These are phyloP conservation scores for Harpalus rubripes DNA, from an alignment of 2,888 invertebrate species.

Conservation along the genomic window DNA sequence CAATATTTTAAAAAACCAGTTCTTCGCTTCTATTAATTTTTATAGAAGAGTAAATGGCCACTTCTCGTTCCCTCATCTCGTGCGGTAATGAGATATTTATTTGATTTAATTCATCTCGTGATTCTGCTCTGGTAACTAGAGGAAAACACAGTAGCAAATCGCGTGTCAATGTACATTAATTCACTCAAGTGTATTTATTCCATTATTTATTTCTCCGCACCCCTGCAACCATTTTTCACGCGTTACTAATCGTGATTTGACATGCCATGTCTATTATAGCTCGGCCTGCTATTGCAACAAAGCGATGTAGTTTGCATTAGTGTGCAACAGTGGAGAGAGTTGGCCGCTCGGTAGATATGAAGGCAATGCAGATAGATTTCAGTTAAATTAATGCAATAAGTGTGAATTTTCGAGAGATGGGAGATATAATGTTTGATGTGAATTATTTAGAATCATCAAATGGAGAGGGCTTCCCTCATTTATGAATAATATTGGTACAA, in stretches of 20 bases:
- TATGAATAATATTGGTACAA: not conserved
- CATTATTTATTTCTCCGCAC: slow-evolving; percentile 76
- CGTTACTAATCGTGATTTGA: slow-evolving; percentile 77
- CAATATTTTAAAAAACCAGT: no score
- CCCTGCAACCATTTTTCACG: slow-evolving; percentile 74
- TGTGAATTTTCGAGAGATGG: slow-evolving; percentile 50
- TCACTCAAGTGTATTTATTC: slow-evolving; percentile 76
- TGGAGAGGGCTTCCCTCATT: not conserved
- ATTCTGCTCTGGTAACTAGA: slow-evolving; percentile 75
- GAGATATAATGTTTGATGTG: slow-evolving; percentile 40
- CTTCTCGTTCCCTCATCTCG: not conserved
- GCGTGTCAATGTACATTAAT: slow-evolving; percentile 75
- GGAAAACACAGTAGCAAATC: slow-evolving; percentile 73
- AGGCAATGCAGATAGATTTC: slow-evolving; percentile 59
- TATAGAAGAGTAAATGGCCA: not conserved
- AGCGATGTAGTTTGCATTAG: slow-evolving; percentile 1
- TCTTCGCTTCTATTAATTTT: not conserved
- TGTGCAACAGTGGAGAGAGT: not conserved
- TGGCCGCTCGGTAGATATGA: slow-evolving; percentile 49
- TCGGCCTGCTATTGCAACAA: slow-evolving; percentile 65
- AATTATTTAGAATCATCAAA: slow-evolving; percentile 17
- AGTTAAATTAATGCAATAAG: slow-evolving; percentile 64
- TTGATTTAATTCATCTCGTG: slow-evolving; percentile 46
- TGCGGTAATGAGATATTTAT: slow-evolving; percentile 30
- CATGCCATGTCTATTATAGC: slow-evolving; percentile 76